These are phyloP conservation scores for Eulemur albifrons DNA, from an alignment of 2,797 vertebrate genomes.

Conservation along the genomic window DNA sequence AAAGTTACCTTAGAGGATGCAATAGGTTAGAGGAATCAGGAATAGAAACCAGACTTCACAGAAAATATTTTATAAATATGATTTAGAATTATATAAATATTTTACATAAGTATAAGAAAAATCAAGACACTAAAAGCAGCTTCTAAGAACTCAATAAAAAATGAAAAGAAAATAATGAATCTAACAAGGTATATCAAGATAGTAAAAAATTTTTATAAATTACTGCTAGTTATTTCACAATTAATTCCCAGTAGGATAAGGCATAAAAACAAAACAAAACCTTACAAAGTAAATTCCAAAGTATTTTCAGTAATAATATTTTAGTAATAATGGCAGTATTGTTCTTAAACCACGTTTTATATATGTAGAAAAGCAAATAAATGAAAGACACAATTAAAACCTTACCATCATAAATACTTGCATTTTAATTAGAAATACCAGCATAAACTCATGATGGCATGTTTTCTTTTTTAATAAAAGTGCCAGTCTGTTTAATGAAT, in stretches of 20 bases:
- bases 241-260: not conserved
- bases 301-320: not conserved
- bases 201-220: not conserved
- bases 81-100: not conserved
- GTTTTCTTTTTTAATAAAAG: not conserved
- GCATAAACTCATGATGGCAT: not conserved
- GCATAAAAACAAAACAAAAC: not conserved
- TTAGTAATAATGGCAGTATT: not conserved
- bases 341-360: not conserved
- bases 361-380: not conserved
- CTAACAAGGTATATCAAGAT: not conserved
- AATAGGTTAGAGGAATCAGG: not conserved
- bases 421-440: not conserved
- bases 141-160: not conserved
- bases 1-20: not conserved
- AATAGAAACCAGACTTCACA: not conserved
- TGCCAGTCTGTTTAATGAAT: not conserved
- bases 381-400: not conserved
- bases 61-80: not conserved
- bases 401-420: not conserved
- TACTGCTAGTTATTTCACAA: not conserved
- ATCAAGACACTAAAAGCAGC: not conserved
- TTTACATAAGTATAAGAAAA: not conserved
- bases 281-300: not conserved
- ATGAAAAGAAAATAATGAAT: not conserved